Conservation (phyloP, 2,113 vertebrate genomes). For the Prolemur simus region DNA sequence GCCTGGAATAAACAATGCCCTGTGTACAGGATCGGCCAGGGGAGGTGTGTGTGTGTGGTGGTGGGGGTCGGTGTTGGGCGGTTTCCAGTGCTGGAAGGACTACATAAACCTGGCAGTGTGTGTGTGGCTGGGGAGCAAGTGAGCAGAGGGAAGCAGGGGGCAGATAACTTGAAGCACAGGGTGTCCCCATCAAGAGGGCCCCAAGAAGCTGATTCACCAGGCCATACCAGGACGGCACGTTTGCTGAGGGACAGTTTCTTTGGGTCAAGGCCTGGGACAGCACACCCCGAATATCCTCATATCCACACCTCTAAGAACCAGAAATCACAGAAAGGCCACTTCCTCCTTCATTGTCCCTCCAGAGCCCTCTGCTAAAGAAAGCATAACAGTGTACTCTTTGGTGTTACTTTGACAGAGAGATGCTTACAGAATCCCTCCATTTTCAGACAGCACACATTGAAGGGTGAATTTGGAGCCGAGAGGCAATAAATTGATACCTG, state of each 20-base stretch:
- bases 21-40: not conserved
- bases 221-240: not conserved
- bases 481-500: not conserved
- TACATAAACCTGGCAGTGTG: not conserved
- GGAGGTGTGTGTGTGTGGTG: no score
- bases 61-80: not conserved
- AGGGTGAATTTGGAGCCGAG: not conserved
- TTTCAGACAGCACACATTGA: not conserved
- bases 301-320: not conserved
- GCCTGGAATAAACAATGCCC: not conserved
- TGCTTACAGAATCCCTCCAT: not conserved
- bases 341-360: not conserved
- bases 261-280: not conserved
- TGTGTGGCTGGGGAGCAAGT: not conserved
- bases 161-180: not conserved
- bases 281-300: not conserved
- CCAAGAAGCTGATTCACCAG: not conserved
- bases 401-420: not conserved
- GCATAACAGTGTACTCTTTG: not conserved
- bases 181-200: not conserved
- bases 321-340: not conserved
- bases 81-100: not conserved
- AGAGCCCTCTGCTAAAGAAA: not conserved
- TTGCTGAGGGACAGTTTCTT: not conserved
- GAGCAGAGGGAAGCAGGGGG: not conserved